Evolutionary conservation across 2,113 vertebrate genomes (phyloP).

Genomic region (Alexandromys fortis): DNA sequence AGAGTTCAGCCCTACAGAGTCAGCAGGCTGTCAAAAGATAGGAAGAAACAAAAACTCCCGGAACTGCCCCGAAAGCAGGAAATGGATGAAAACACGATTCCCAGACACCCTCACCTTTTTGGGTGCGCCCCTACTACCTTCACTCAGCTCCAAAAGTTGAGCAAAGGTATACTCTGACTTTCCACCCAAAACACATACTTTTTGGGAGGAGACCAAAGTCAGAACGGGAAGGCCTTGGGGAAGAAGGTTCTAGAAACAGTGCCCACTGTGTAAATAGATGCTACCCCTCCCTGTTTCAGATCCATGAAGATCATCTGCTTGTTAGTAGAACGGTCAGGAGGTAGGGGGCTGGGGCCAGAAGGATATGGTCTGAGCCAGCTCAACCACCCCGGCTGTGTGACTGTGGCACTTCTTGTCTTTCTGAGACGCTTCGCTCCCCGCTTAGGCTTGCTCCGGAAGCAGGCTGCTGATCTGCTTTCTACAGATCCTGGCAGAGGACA

Average conservation of each 20-base stretch:
- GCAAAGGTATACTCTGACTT: slow-evolving; percentile 60
- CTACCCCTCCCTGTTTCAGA: background rate
- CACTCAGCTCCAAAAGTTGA: background rate
- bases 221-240: background rate
- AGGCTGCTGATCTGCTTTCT: background rate
- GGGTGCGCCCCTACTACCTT: slow-evolving; percentile 19
- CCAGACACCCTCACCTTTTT: background rate
- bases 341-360: background rate
- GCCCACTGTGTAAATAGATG: background rate
- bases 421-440: background rate
- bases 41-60: background rate
- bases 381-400: background rate
- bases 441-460: background rate
- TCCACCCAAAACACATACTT: slow-evolving; percentile 64
- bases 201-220: slow-evolving; percentile 53
- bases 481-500: background rate
- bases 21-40: slow-evolving; percentile 25
- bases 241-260: slow-evolving; percentile 53
- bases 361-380: background rate
- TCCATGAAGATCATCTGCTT: background rate
- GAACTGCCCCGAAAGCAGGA: slow-evolving; percentile 57
- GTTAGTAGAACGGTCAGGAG: background rate
- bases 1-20: slow-evolving; percentile 38
- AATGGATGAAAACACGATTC: slow-evolving; percentile 44
- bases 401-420: background rate